Base-by-base conservation (phyloP, 2,888 invertebrate species). In the Agrotis clavis region DNA sequence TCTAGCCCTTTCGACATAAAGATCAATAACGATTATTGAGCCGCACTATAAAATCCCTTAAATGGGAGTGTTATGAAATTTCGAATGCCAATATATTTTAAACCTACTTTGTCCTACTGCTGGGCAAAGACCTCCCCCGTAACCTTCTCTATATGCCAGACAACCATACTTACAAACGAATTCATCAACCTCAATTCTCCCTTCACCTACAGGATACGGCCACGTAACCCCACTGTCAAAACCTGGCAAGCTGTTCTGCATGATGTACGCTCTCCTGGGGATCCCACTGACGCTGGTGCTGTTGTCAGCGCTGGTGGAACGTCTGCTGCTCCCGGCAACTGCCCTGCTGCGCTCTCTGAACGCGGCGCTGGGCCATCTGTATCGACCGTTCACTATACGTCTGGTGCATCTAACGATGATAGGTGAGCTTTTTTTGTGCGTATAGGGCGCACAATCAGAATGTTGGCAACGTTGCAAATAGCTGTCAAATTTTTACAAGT, bases 211-310 rank as follows among this genome's bases (percentile, higher is more conserved):
- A 98, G 98, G 99, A 66, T 99, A 99, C 94, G 99, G 99, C 9
- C 98, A 98, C 93, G 98, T 99, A 67, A 98, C 98, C 0, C 99
- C 99, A 0, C 95, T 98, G 19, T 98, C 98, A 62, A 97, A 98
- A 92, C 98, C 97, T 1, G 99, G 99, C 45, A 99, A 99, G 94
- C 94, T 98, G 70, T 99, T 99, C 96, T 98, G 98, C 94, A 98
- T 99, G 92, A 92, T 98, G 67, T 99, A 98, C 95, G 98, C 98
- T 0, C 94, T 98, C 72, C 96, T 98, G 71, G 98, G 99, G 3
- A 99, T 99, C 82, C 99, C 99, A 0, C 94, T 99, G 89, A 99
- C 99, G 0, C 95, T 99, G 90, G 97, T 99, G 71, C 96, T 99
- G 79, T 96, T 99, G 70, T 97, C 98, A 0, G 98, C 98, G 0